Base-by-base conservation (phyloP, 2,888 invertebrate species). In the Scaptomyza caliginosa region DNA sequence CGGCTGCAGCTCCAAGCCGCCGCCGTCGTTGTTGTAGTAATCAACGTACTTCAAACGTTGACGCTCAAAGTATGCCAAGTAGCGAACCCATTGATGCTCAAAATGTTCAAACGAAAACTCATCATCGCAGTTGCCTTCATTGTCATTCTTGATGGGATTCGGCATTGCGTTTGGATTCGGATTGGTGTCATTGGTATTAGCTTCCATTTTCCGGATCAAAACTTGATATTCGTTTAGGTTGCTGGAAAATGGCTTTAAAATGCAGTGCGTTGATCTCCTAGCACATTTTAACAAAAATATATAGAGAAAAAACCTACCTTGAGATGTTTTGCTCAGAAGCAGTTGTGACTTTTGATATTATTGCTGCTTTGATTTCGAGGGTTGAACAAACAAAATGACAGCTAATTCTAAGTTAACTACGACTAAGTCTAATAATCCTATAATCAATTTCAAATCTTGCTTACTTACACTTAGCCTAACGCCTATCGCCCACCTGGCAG, bases 61-160 rank as follows among this genome's bases (percentile, higher is more conserved):
- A 0, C 49, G 51, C 36, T 71, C 52, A 28, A 71, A 74, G 8
- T 57, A 34, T 2, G 17, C 24, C 45, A 74, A n/a, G 28, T 46
- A 21, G 1, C 45, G 48, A 4, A 38, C 49, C 70, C 70, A 71
- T 6, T 74, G 70, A 0, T 21, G 56, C 40, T 71, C 70, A 10
- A 71, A 71, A 6, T 52, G 63, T 0, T 34, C 74, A 36, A 71
- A 36, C 1, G 52, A 52, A 13, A 45, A 52, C 2, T 69, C 70
- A 4, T 42, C 32, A 3, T 69, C 58, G 13, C 2, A 16, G n/a
- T 11, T 26, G 5, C 13, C 7, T 6, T 55, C 60, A 32, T 19
- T 17, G 11, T 52, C 30, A 0, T 28, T 38, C 36, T 16, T 17
- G 11, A n/a, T n/a, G 0, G 26, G 2, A 26, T n/a, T 28, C 11